phyloP scores from a whole-genome alignment of 1,140 invertebrate genomes.

The Eriocheir sinensis region DNA sequence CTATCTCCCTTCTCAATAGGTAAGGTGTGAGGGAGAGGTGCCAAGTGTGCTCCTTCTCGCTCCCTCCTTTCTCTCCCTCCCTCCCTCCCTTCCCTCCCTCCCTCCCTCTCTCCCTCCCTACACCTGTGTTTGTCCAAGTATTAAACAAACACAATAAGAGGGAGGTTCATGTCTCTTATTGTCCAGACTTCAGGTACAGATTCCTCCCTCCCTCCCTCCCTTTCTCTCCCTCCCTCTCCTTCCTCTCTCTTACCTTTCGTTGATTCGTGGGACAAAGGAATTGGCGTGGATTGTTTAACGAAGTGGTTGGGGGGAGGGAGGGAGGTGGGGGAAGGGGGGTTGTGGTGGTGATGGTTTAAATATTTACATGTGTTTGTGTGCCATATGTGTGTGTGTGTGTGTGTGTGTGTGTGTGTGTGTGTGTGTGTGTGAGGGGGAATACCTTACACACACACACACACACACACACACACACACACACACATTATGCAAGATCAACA shows the following conservation, averaged over 20 bases:
- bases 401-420: background rate
- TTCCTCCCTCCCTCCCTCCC: background rate
- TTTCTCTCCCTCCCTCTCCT: constrained; percentile 15
- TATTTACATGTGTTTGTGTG: background rate
- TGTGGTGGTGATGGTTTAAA: background rate
- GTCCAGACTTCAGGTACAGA: constrained; percentile 46
- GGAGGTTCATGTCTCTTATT: constrained; percentile 20
- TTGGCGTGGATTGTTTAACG: too few species aligned
- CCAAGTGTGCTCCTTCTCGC: background rate
- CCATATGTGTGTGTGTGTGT: background rate
- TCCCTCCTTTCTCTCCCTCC: background rate
- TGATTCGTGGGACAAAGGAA: background rate
- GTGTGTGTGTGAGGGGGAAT: background rate
- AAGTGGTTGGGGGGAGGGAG: background rate
- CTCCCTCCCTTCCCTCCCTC: background rate
- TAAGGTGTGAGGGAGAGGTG: background rate
- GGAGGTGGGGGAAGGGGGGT: background rate
- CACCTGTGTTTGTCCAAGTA: constrained; percentile 27
- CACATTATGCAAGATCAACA: too few species aligned
- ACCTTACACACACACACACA: too few species aligned
- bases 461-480: too few species aligned
- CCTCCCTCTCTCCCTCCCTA: too few species aligned
- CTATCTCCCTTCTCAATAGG: background rate
- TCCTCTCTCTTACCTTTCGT: background rate
- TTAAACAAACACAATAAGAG: constrained; percentile 41